Percentiles rank a stretch among this genome's conserved stretches.
phyloP scores from a whole-genome alignment of 2,888 invertebrate species.

The Deilephila porcellus region DNA sequence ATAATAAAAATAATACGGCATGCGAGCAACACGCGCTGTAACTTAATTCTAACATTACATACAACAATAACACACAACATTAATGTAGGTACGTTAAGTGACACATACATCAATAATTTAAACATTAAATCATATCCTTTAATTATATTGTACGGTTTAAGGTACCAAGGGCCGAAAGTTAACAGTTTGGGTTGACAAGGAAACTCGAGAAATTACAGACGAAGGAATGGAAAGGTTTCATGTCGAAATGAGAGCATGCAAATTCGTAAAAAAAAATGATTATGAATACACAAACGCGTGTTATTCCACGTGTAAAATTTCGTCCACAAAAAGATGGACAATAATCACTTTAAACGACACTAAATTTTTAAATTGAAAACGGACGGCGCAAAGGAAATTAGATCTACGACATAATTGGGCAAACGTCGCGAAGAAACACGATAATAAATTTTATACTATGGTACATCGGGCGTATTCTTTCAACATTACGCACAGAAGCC shows the following conservation, averaged over 20 bases:
- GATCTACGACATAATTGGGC: constrained; percentile 30
- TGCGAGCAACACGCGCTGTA: constrained; percentile 27
- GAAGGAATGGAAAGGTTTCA: not conserved
- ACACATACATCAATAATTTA: constrained; percentile 32
- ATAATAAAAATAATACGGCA: not conserved
- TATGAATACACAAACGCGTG: constrained; percentile 13
- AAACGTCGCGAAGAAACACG: constrained; percentile 27
- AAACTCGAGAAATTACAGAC: not conserved
- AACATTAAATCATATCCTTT: constrained; percentile 27
- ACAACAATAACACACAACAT: constrained; percentile 26
- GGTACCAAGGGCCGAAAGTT: constrained; percentile 26
- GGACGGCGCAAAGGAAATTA: constrained; percentile 30
- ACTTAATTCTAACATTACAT: constrained; percentile 24
- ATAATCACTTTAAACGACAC: constrained; percentile 28
- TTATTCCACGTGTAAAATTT: constrained; percentile 16
- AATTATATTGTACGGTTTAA: constrained; percentile 26
- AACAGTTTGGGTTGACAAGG: constrained; percentile 1
- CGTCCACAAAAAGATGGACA: constrained; percentile 21
- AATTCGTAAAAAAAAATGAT: constrained; percentile 17
- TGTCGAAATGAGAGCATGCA: constrained; percentile 1
- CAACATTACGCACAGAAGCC: constrained; percentile 12
- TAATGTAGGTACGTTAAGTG: constrained; percentile 29
- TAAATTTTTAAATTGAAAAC: constrained; percentile 29
- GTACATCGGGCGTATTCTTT: not conserved
- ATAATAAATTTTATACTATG: constrained; percentile 15